Evolutionary conservation across 2,888 invertebrate species (phyloP).

Genomic region (Hanleya hanleyi): DNA sequence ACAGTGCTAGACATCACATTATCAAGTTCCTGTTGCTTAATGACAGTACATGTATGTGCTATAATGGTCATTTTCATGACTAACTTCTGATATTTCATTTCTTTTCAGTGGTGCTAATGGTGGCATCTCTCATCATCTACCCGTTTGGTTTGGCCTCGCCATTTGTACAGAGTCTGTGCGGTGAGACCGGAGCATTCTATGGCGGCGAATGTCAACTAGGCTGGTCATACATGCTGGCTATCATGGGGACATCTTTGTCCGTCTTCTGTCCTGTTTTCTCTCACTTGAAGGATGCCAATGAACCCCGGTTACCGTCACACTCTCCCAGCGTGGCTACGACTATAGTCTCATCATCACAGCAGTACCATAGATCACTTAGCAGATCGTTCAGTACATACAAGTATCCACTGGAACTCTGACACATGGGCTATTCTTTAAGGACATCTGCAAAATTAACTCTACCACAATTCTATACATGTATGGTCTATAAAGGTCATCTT

Average conservation of each 20-base stretch:
- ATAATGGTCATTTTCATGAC: no score
- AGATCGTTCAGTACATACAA: conserved; percentile 2
- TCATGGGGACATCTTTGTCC: conserved; percentile 64
- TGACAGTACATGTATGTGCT: no score
- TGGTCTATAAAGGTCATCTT: no score
- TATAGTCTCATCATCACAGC: background rate
- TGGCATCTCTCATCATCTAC: conserved; percentile 72
- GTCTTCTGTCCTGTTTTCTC: conserved; percentile 71
- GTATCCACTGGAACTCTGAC: background rate
- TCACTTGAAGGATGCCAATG: conserved; percentile 47
- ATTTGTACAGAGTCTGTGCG: conserved; percentile 72
- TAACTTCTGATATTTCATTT: no score
- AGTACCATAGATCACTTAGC: background rate
- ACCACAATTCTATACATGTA: no score
- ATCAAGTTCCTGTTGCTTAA: no score
- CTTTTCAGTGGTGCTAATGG: conserved; percentile 74
- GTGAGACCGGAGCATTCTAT: conserved; percentile 60
- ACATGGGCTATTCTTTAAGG: no score
- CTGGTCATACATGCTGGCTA: conserved; percentile 70
- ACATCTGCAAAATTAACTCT: no score
- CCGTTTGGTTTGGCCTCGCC: conserved; percentile 73
- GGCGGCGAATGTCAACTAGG: conserved; percentile 62
- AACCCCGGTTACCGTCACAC: background rate
- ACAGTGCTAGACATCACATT: no score
- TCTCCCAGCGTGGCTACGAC: background rate